Evolutionary conservation across 2,888 invertebrate genomes (phyloP).

Genomic region (Rosalia funebris): DNA sequence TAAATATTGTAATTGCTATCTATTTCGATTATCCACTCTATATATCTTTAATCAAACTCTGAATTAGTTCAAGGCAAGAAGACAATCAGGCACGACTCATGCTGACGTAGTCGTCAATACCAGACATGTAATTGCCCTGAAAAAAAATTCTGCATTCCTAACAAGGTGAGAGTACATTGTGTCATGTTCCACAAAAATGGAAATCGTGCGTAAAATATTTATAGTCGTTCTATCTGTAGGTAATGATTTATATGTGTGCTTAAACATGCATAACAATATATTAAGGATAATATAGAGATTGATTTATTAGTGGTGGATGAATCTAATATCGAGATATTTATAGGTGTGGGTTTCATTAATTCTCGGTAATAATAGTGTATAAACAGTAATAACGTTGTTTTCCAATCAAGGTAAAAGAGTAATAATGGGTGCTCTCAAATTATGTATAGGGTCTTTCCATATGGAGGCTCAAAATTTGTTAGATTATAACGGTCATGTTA

Average conservation of each 20-base stretch:
- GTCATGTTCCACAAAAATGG: slow-evolving; percentile 1
- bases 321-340: background rate
- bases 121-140: background rate
- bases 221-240: background rate
- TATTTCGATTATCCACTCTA: background rate
- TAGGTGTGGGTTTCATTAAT: background rate
- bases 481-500: no score
- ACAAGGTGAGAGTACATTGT: slow-evolving; percentile 26
- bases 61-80: slow-evolving; percentile 28
- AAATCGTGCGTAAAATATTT: slow-evolving; percentile 10
- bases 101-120: slow-evolving; percentile 2
- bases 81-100: slow-evolving; percentile 22
- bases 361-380: background rate
- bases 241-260: background rate
- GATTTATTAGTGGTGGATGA: background rate
- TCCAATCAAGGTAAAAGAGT: no score
- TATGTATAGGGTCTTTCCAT: no score
- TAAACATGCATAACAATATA: background rate
- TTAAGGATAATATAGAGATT: background rate
- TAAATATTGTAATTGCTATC: no score
- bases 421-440: no score
- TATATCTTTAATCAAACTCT: background rate
- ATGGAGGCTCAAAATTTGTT: no score
- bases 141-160: slow-evolving; percentile 23
- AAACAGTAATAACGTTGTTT: background rate